Evolutionary conservation across 2,888 invertebrate genomes (phyloP).

Genomic region (Heliothis peltigera): DNA sequence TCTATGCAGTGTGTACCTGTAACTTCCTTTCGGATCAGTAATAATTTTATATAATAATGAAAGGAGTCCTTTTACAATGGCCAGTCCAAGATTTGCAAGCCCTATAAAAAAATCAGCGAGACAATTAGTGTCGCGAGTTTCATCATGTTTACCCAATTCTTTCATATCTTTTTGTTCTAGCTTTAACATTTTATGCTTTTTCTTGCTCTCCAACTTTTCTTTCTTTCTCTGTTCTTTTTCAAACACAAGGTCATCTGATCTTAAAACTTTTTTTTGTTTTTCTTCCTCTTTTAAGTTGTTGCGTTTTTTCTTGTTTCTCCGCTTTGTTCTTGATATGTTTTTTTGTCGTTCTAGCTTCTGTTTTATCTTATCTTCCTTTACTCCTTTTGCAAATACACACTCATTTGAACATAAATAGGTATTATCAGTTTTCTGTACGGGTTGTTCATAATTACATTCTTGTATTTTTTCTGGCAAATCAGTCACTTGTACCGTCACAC

Average conservation of each 20-base stretch:
- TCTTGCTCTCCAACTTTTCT: conserved; percentile 47
- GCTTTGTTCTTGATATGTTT: conserved; percentile 10
- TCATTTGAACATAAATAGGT: neutral
- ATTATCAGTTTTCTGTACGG: conserved; percentile 1
- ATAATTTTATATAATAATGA: conserved; percentile 53
- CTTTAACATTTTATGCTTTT: conserved; percentile 44
- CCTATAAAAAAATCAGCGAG: conserved; percentile 64
- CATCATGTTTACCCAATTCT: conserved; percentile 52
- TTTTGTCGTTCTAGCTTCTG: neutral
- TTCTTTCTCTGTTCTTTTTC: conserved; percentile 51
- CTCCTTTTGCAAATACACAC: neutral
- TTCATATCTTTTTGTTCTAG: conserved; percentile 54
- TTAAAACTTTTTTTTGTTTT: conserved; percentile 29
- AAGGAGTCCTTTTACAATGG: conserved; percentile 37
- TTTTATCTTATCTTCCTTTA: neutral
- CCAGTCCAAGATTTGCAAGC: conserved; percentile 52
- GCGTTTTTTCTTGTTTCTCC: conserved; percentile 13
- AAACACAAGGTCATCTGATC: conserved; percentile 45
- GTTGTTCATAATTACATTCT: neutral
- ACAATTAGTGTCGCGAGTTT: conserved; percentile 61
- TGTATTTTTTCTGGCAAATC: conserved; percentile 11
- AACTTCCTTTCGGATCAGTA: conserved; percentile 63
- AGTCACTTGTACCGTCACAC: conserved; percentile 3
- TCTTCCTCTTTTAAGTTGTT: conserved; percentile 23
- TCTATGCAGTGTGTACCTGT: conserved; percentile 57